Percentiles rank a stretch among this genome's conserved stretches.
phyloP scores from a whole-genome alignment of 1,140 invertebrate species.

The Piezodorus guildinii region DNA sequence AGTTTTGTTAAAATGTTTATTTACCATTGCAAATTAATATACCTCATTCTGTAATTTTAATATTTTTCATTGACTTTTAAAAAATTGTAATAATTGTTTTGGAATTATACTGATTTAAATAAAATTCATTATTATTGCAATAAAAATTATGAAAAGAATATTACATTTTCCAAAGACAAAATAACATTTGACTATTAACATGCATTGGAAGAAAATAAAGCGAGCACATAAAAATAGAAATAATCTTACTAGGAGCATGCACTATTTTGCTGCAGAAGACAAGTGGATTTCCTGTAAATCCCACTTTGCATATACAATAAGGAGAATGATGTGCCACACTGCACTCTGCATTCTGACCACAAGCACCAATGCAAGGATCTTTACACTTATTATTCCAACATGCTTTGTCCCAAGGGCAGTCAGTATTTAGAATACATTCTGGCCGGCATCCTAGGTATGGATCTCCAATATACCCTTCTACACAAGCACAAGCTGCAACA shows the following conservation, averaged over 20 bases:
- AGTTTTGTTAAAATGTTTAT: no score
- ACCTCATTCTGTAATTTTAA: no score
- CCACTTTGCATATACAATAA: conserved; percentile 59
- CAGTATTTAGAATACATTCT: conserved; percentile 66
- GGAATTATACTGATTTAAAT: no score
- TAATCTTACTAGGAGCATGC: conserved; percentile 29
- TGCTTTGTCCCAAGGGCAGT: conserved; percentile 66
- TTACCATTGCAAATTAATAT: no score
- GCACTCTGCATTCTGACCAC: conserved; percentile 72
- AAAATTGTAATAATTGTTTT: no score
- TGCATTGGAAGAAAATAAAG: not conserved
- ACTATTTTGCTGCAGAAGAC: conserved; percentile 44
- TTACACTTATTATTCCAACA: conserved; percentile 70
- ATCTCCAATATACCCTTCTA: conserved; percentile 62
- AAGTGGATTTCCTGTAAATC: conserved; percentile 70
- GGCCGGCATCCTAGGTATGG: conserved; percentile 61
- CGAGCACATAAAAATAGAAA: conserved; percentile 2
- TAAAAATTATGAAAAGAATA: no score
- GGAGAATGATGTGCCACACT: conserved; percentile 75
- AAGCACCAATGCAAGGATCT: conserved; percentile 68
- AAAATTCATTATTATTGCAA: no score
- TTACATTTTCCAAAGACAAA: no score
- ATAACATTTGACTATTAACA: not conserved
- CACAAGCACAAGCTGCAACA: conserved; percentile 57
- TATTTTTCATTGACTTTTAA: no score